Percentiles rank a stretch among this genome's conserved stretches.
phyloP scores from a whole-genome alignment of 2,888 invertebrate species.

The Corbicula japonica region DNA sequence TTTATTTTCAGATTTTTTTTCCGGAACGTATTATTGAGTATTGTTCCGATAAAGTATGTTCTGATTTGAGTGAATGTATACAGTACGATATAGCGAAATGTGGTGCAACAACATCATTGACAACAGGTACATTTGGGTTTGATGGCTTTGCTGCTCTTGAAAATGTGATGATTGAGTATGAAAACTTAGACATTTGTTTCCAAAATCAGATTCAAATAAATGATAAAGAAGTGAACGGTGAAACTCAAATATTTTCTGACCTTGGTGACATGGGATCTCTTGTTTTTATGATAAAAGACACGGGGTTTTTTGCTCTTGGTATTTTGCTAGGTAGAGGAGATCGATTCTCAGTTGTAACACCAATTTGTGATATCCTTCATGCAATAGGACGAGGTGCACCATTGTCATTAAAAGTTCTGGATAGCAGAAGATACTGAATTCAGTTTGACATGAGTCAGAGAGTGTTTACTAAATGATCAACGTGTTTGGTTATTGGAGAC shows the following conservation, averaged over 20 bases:
- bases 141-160: no score
- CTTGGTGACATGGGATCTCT: background rate
- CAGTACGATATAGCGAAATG: background rate
- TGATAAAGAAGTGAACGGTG: background rate
- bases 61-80: background rate
- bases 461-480: no score
- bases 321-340: background rate
- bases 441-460: no score
- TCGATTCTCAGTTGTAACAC: background rate
- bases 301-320: background rate
- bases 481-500: no score
- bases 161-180: no score
- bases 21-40: no score
- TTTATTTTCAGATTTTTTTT: no score
- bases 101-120: background rate
- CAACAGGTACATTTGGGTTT: background rate
- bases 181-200: no score
- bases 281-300: background rate
- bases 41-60: no score
- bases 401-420: no score
- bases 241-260: no score
- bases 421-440: no score
- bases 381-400: background rate
- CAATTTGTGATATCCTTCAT: background rate
- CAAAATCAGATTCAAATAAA: background rate